These are phyloP conservation scores for Drosophila gunungcola DNA, from an alignment of 1,140 invertebrate genomes.

Conservation along the genomic window DNA sequence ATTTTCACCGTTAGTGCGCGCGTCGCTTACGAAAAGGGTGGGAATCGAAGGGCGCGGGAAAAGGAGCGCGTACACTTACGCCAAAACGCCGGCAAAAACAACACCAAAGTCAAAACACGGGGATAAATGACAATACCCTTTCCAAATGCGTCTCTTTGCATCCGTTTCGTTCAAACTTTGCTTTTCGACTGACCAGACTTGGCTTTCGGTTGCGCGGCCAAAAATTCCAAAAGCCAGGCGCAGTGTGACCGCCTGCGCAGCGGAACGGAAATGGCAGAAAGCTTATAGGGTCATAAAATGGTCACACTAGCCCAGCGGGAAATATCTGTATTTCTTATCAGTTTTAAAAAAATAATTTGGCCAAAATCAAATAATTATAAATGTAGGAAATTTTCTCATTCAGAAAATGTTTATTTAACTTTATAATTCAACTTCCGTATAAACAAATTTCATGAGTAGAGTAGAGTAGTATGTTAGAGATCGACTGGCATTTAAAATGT, in stretches of 20 bases:
- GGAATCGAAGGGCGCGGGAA: neutral
- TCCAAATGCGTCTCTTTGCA: constrained; percentile 6
- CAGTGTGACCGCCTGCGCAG: constrained; percentile 1
- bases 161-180: constrained; percentile 30
- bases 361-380: no score
- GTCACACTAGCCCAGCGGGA: neutral
- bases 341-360: no score
- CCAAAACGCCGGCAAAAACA: constrained; percentile 47
- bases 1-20: constrained; percentile 40
- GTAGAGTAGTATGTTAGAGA: no score
- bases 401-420: no score
- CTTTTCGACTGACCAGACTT: constrained; percentile 32
- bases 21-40: constrained; percentile 19
- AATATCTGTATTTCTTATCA: no score
- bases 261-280: neutral
- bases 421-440: no score
- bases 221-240: constrained; percentile 16
- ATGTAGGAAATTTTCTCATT: no score
- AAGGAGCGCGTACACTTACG: constrained; percentile 44
- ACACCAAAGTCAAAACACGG: constrained; percentile 4
- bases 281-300: neutral
- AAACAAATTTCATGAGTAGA: no score
- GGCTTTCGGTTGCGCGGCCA: constrained; percentile 28
- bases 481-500: no score
- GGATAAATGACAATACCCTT: constrained; percentile 14